Base-by-base conservation (phyloP, 1,140 invertebrate genomes). In the Paralvinella palmiformis region DNA sequence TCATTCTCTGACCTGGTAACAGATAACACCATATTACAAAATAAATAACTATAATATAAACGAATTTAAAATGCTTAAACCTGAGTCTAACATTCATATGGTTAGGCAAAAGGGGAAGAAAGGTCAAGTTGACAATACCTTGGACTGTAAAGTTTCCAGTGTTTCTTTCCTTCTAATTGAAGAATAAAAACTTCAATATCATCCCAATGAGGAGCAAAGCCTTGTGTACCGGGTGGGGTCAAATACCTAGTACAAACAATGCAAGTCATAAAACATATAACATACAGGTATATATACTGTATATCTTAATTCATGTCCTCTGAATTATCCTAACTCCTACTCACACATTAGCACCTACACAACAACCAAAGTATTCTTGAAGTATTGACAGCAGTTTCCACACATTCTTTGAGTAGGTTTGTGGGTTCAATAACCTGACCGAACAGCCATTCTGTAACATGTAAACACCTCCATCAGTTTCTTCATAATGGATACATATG, bases 121-220 rank as follows among this genome's bases (percentile, higher is more conserved):
- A 10, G n/a, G 37, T 44, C 6, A 17, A 64, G n/a, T 15, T 6
- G 31, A 68, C 59, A 36, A n/a, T 53, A 77, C 74, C 73, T 73
- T 31, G 93, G 90, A 67, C 85, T 85, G 76, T 98, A 98, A 3
- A 99, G 76, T 71, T 87, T 88, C 96, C 96, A 99, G 65, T 88
- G 85, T 81, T 99, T 98, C 71, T 89, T 88, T 0, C 96, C 96
- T 83, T 98, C 96, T 6, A 97, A 79, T 83, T 99, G 96, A 41
- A 99, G 74, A 62, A 99, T 87, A 79, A 99, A 98, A 17, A 95
- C 96, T 83, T 99, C 96, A 70, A 98, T 98, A 74, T 99, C 96
- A 83, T 99, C 96, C 81, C 90, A 98, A 82, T 98, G 95, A 0
- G 96, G 95, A 1, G 96, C 95, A 85, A 98, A 98, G 0, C 96